Evolutionary conservation across 1,140 invertebrate genomes (phyloP), one percentile per base, ranked within the genome.

Genomic region (Penaeus vannamei): DNA sequence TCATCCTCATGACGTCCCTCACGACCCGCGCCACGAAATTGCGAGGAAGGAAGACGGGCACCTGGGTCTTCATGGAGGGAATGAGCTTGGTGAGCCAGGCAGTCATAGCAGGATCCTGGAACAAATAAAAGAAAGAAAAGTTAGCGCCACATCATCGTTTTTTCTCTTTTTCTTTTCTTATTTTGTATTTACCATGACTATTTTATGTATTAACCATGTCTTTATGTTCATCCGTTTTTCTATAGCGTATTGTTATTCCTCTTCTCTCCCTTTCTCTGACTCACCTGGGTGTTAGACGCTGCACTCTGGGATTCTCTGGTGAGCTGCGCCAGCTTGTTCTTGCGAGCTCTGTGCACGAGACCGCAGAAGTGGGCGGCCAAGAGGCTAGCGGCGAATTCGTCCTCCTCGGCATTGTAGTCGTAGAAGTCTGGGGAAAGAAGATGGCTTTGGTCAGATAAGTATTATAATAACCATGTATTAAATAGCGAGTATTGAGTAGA

Each of bases 1-100:
- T 79, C 85, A 86, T 86, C 22, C 85, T 61, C 22, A 86, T 32
- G 3, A 80, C 69, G 61, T 86, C 85, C 20, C 85, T 60, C 14
- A 86, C 85, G 3, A 86, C 77, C 4, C 85, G 53, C 12, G 76
- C 23, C 19, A 86, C 20, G 60, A 86, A 86, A n/a, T 86, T 77
- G 20, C 80, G 59, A 17, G 85, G 85, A 2, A 86, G 59, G 19
- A 36, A 80, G 10, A 86, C 85, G n/a, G 59, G 59, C 2, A 86
- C 85, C 10, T 64, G 46, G 20, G 76, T 80, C 59, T 80, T 64
- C n/a, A 29, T n/a, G 19, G 46, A 36, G 23, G 77, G 77, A 8
- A 86, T 26, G 7, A 86, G 32, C 60, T 86, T 86, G 77, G 22
- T 79, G 12, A 79, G 36, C 85, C 85, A 86, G 20, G n/a, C 23